Conservation (phyloP, 1,140 invertebrate genomes). For the Thalassaphorura encarpata region DNA sequence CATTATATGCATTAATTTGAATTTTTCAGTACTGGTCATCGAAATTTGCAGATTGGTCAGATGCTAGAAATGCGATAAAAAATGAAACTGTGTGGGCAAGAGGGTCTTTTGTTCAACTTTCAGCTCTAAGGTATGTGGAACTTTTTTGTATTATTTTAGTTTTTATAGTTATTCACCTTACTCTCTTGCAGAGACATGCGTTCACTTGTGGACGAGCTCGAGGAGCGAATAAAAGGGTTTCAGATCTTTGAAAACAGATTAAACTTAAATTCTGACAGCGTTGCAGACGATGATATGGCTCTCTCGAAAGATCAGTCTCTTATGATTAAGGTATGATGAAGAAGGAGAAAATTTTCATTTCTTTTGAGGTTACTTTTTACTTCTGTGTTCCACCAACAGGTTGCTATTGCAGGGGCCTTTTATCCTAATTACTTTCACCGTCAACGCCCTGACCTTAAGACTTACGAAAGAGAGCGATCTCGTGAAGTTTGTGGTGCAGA, state of each 20-base stretch:
- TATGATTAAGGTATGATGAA: slow-evolving; percentile 22
- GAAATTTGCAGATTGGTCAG: background rate
- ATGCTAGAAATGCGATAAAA: background rate
- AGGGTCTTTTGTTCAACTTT: slow-evolving; percentile 10
- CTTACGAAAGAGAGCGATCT: slow-evolving; percentile 51
- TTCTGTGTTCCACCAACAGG: slow-evolving; percentile 37
- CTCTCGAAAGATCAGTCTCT: slow-evolving; percentile 13
- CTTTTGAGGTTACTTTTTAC: background rate
- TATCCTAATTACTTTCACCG: slow-evolving; percentile 83
- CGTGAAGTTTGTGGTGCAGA: slow-evolving; percentile 57
- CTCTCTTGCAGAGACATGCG: slow-evolving; percentile 23
- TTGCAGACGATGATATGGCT: background rate
- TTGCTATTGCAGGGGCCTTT: slow-evolving; percentile 68
- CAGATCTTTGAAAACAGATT: background rate
- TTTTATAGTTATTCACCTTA: background rate
- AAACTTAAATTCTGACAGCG: background rate
- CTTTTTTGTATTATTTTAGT: background rate
- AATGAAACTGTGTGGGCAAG: slow-evolving; percentile 16
- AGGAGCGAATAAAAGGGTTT: slow-evolving; percentile 14
- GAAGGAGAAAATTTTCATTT: too few species aligned
- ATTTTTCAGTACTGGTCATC: slow-evolving; percentile 1
- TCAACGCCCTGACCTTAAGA: slow-evolving; percentile 36
- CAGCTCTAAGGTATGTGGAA: slow-evolving; percentile 9
- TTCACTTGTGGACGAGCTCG: slow-evolving; percentile 12
- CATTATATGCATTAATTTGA: too few species aligned